phyloP scores from a whole-genome alignment of 1,140 invertebrate genomes.

The Psilanteris sp. region DNA sequence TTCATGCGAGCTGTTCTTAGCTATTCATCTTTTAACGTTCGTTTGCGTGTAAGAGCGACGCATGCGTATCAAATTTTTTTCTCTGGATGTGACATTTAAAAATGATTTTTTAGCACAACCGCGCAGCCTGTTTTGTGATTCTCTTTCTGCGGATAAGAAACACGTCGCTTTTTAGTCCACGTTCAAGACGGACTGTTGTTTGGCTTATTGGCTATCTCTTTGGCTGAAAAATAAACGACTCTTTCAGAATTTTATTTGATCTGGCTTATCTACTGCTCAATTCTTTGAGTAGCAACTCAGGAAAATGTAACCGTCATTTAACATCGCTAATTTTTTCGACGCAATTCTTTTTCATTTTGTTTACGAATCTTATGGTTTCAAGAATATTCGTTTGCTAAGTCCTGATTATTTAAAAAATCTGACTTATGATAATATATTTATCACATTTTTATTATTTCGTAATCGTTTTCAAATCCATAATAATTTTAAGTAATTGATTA shows the following conservation, averaged over 20 bases:
- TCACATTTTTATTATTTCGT: no score
- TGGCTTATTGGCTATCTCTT: conserved; percentile 23
- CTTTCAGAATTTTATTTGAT: conserved; percentile 42
- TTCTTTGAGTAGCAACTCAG: conserved; percentile 10
- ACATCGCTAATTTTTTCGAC: conserved; percentile 2
- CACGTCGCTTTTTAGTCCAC: no score
- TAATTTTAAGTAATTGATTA: no score
- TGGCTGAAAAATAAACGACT: conserved; percentile 14
- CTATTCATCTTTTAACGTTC: conserved; percentile 23
- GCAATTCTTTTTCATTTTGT: background rate
- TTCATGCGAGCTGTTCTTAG: conserved; percentile 2
- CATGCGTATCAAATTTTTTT: conserved; percentile 8
- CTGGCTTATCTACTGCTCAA: conserved; percentile 34
- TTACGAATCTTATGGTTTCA: no score
- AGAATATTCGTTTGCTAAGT: no score
- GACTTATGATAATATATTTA: no score
- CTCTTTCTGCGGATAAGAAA: conserved; percentile 16
- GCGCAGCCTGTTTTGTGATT: conserved; percentile 34
- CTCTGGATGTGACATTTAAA: conserved; percentile 3
- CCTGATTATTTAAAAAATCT: no score
- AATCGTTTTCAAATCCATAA: no score
- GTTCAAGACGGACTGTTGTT: conserved; percentile 16
- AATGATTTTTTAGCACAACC: conserved; percentile 16
- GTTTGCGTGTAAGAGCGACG: background rate
- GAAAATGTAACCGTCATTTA: conserved; percentile 1